A percentile compares a stretch with the other conserved stretches of the same genome.
These are phyloP conservation scores for Sander lucioperca DNA, from an alignment of 2,113 vertebrate species.

Conservation along the genomic window DNA sequence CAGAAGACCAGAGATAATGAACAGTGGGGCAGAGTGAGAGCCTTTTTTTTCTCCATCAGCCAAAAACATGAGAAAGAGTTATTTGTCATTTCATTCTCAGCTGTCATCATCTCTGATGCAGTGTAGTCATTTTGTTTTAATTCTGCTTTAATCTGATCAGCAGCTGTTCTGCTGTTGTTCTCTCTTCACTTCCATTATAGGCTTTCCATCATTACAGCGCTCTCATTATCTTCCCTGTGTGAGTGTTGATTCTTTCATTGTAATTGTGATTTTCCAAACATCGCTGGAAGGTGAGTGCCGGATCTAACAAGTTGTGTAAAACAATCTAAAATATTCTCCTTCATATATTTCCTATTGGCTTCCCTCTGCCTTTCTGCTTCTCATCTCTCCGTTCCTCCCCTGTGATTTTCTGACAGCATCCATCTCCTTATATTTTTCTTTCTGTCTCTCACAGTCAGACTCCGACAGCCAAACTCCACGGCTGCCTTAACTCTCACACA, in stretches of 20 bases:
- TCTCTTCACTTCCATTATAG: slow-evolving; percentile 49
- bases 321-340: slow-evolving; percentile 36
- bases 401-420: slow-evolving; percentile 53
- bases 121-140: slow-evolving; percentile 63
- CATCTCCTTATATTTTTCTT: slow-evolving; percentile 47
- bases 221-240: slow-evolving; percentile 29
- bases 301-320: slow-evolving; percentile 27
- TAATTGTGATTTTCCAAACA: slow-evolving; percentile 29
- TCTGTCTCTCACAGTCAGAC: slow-evolving; percentile 43
- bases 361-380: slow-evolving; percentile 3
- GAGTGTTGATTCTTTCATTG: slow-evolving; percentile 37
- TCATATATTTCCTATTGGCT: slow-evolving; percentile 24
- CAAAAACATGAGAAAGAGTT: slow-evolving; percentile 31
- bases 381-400: slow-evolving; percentile 25
- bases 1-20: slow-evolving; percentile 55
- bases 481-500: slow-evolving; percentile 42
- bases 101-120: slow-evolving; percentile 55
- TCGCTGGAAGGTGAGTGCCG: slow-evolving; percentile 1
- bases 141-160: slow-evolving; percentile 70
- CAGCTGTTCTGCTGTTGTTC: slow-evolving; percentile 60
- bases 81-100: slow-evolving; percentile 56
- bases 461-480: slow-evolving; percentile 18
- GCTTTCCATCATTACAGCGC: slow-evolving; percentile 43
- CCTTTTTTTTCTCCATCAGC: slow-evolving; percentile 36
- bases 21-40: not conserved